Evolutionary conservation across 2,113 vertebrate species (phyloP), one percentile per base, ranked within the genome.

Genomic region (Sterna hirundo): DNA sequence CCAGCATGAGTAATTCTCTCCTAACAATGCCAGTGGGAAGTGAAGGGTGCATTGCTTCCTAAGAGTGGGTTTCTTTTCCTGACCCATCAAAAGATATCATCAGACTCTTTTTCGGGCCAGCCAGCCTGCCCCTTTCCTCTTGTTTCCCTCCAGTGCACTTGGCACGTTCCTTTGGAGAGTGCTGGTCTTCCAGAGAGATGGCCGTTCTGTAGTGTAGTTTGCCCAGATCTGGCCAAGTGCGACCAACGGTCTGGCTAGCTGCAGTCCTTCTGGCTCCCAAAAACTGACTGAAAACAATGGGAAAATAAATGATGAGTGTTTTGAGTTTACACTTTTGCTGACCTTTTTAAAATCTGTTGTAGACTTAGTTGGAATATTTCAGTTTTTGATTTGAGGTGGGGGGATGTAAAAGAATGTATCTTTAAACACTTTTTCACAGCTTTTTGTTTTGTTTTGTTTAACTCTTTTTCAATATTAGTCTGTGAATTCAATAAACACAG

Each of bases 91-190:
- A 88, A 86, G n/a, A 83, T 44, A 11, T 34, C 58, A 60, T 17
- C 9, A 22, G 34, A 30, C 18, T 78, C 10, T 6, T 82, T 78
- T 61, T 55, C 30, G 38, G 38, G 25, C 11, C n/a, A 69, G 23
- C 10, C 62, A 74, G 8, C 4, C 6, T 75, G 4, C 5, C 23
- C 3, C 10, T 76, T 84, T 55, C 19, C 7, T 10, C 12, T 71
- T 49, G 8, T 54, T 71, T 80, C 34, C 13, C 17, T 26, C 14
- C 32, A 6, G 2, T 64, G 17, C 46, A 15, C 22, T 72, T 2
- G 1, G 22, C 13, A 76, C 0, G 1, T 22, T 80, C 29, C 29
- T 71, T 46, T 13, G 1, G 6, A 46, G 29, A 30, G 5, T 2
- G 0, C 4, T 1, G 2, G 2, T 75, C 11, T 55, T 93, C 65